These are phyloP conservation scores for Torymus texanus DNA, from an alignment of 2,888 invertebrate species.

Conservation along the genomic window DNA sequence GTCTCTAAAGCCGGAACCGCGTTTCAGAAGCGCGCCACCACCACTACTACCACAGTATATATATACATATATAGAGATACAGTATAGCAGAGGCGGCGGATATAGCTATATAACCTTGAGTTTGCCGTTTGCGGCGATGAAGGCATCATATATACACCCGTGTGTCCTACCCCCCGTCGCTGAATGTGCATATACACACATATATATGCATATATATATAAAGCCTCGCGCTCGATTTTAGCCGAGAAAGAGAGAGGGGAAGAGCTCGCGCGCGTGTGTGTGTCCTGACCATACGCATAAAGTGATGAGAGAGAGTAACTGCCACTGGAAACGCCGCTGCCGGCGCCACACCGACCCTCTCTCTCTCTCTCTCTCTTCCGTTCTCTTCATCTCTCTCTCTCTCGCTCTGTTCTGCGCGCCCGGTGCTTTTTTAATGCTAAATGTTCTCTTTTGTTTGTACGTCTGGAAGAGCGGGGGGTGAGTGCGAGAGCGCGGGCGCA, in stretches of 20 bases:
- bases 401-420: slow-evolving; percentile 4
- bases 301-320: slow-evolving; percentile 49
- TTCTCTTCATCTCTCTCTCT: not conserved
- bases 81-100: not conserved
- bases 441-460: slow-evolving; percentile 65
- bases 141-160: not conserved
- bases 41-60: not conserved
- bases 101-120: slow-evolving; percentile 5
- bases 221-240: too few relatives aligned
- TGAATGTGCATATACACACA: too few relatives aligned
- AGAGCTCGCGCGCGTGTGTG: too few relatives aligned
- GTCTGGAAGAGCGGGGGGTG: not conserved
- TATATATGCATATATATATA: too few relatives aligned
- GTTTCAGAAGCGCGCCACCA: not conserved
- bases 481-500: not conserved
- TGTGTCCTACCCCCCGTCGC: not conserved
- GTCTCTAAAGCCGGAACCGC: slow-evolving; percentile 5
- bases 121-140: slow-evolving; percentile 37
- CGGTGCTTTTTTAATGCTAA: slow-evolving; percentile 70
- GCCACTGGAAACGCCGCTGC: slow-evolving; percentile 40
- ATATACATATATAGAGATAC: too few relatives aligned
- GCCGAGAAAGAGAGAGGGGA: not conserved
- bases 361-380: slow-evolving; percentile 11
- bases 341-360: slow-evolving; percentile 31
- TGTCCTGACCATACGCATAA: slow-evolving; percentile 28